phyloP scores from a whole-genome alignment of 2,113 vertebrate species.

The Cheilinus undulatus region DNA sequence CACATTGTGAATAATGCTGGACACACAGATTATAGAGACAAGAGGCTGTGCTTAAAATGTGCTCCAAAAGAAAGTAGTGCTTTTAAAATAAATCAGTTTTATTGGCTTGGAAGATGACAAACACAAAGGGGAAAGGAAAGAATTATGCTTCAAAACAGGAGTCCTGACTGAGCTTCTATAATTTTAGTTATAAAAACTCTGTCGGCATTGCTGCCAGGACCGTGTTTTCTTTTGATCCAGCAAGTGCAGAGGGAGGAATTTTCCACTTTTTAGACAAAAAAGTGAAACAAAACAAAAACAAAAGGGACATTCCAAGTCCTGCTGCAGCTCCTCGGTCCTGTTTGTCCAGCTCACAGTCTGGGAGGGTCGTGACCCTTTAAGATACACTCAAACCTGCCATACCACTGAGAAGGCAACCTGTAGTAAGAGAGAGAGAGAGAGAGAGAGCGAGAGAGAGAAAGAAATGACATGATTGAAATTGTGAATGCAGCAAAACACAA shows the following conservation, averaged over 20 bases:
- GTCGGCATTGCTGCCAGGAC: constrained; percentile 24
- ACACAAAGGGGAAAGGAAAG: constrained; percentile 25
- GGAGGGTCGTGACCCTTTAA: constrained; percentile 61
- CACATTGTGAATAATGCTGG: constrained; percentile 27
- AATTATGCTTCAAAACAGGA: neutral
- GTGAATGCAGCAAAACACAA: no score
- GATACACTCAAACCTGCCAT: constrained; percentile 63
- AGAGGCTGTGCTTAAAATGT: constrained; percentile 39
- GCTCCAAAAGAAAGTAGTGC: constrained; percentile 33
- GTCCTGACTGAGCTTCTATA: neutral
- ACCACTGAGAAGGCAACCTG: constrained; percentile 53
- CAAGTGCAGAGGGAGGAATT: constrained; percentile 22
- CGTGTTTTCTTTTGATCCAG: constrained; percentile 17
- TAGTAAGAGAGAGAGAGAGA: constrained; percentile 14
- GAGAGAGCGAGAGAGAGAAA: neutral
- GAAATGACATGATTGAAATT: no score
- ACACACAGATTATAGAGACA: constrained; percentile 47
- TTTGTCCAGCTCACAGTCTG: constrained; percentile 64
- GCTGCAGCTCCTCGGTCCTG: constrained; percentile 56
- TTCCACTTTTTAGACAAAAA: constrained; percentile 33
- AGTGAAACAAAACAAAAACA: constrained; percentile 46
- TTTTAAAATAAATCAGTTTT: constrained; percentile 47
- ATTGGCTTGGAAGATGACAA: constrained; percentile 12
- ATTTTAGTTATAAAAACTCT: constrained; percentile 12
- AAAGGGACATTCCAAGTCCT: constrained; percentile 55